Evolutionary conservation across 37 sponge, comb jelly and placozoan genomes (phyloP), one percentile per base, ranked within the genome.

Genomic region (Lycopodina hypogea): DNA sequence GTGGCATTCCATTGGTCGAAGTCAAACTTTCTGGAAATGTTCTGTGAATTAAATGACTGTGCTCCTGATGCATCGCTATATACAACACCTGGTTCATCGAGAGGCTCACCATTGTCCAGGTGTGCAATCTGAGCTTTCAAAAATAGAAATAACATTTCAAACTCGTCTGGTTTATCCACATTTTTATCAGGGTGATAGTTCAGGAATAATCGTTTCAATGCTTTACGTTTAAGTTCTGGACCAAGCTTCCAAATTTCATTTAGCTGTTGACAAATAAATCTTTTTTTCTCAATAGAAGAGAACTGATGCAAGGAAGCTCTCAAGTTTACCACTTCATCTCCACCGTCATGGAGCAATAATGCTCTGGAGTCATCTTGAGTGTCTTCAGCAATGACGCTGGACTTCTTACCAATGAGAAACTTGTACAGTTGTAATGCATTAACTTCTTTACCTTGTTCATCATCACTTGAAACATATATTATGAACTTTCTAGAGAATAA

Each of bases 161-260:
- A 66, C 21, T 78, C 38, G 0, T 79, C 50, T 8, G 52, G 34
- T 3, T 74, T 64, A 19, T 78, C 63, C 11, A 55, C 69, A 23
- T 86, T 86, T 41, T 77, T 82, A 53, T 82, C 88, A 26, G 88
- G 83, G 61, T 88, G 88, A 55, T 73, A 88, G 32, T 77, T 76
- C 38, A 82, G 78, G 35, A 72, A 88, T 56, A 88, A 23, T 14
- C 88, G 81, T 0, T 33, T 21, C 23, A 88, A 39, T 21, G 88
- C 83, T 53, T 52, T 77, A 0, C 29, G 69, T 9, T 52, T 58
- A 0, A 80, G 76, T 26, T 81, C 61, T 37, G 61, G 33, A 11
- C 50, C 29, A 2, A 86, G 76, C 14, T n/a, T 59, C 87, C 87
- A 87, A 28, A 81, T 69, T 34, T 75, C 81, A 21, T 76, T 37